These are phyloP conservation scores for Hypomesus transpacificus DNA, from an alignment of 2,113 vertebrate genomes.

Conservation along the genomic window DNA sequence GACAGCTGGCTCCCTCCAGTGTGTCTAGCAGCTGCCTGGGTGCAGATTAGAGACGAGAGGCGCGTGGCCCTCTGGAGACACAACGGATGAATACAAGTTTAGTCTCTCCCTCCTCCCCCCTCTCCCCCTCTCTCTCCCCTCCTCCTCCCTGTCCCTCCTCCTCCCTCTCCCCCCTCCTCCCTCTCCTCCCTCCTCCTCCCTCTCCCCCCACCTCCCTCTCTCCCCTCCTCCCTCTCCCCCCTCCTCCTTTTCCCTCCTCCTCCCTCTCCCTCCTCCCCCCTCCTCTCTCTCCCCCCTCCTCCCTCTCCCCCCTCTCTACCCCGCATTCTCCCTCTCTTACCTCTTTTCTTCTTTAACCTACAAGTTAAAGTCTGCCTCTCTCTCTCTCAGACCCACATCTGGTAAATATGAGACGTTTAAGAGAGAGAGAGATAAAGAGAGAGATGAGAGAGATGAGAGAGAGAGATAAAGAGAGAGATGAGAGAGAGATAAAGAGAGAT, in stretches of 20 bases:
- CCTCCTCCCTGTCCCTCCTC: background rate
- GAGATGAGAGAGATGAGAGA: no score
- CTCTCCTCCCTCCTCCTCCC: slow-evolving; percentile 12
- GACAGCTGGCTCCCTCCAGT: slow-evolving; percentile 88
- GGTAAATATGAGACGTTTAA: no score
- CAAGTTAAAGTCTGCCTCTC: no score
- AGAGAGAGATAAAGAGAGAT: no score
- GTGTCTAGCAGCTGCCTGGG: slow-evolving; percentile 90
- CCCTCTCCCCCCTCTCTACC: no score
- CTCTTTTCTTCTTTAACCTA: no score
- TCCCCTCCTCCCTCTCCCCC: slow-evolving; percentile 29
- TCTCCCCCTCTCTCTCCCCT: slow-evolving; percentile 13
- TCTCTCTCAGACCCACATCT: no score
- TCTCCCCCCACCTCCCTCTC: slow-evolving; percentile 24
- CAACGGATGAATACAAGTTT: slow-evolving; percentile 80
- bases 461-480: no score
- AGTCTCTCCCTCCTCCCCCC: slow-evolving; percentile 56
- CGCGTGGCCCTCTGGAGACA: slow-evolving; percentile 77
- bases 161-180: background rate
- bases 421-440: background rate
- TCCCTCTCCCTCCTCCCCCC: background rate
- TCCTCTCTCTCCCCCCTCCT: slow-evolving; percentile 8
- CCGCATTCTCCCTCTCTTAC: background rate
- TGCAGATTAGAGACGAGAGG: slow-evolving; percentile 69
- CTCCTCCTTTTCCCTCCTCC: background rate